Conservation (phyloP, 2,797 vertebrate genomes). For the Premnoplex brunnescens region DNA sequence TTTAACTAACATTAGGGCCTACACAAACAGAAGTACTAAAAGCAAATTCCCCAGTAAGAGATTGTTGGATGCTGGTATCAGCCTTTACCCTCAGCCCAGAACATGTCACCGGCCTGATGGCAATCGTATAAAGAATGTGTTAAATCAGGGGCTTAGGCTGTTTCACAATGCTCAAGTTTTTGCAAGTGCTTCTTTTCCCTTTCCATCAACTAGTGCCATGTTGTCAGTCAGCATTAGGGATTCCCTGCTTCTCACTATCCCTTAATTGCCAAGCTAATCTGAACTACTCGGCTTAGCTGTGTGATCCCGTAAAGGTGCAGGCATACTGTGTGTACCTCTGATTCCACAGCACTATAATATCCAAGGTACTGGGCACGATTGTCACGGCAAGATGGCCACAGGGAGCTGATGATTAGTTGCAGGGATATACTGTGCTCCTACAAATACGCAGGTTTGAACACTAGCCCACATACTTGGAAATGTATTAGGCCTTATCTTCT, state of each 20-base stretch:
- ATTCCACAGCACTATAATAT: background rate
- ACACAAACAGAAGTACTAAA: background rate
- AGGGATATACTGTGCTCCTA: background rate
- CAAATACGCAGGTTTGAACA: background rate
- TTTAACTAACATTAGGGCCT: conserved; percentile 7
- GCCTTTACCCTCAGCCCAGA: background rate
- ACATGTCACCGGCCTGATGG: background rate
- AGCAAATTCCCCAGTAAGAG: background rate
- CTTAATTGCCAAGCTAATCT: conserved; percentile 44
- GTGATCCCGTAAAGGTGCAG: conserved; percentile 11
- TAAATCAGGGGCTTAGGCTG: background rate
- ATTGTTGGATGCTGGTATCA: background rate
- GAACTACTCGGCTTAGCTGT: conserved; percentile 10
- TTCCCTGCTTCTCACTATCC: background rate
- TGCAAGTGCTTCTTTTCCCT: background rate
- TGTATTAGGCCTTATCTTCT: background rate
- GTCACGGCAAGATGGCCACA: background rate
- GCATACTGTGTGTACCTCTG: background rate
- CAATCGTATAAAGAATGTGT: background rate
- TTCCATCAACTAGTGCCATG: background rate
- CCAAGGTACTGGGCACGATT: background rate
- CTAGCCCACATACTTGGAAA: background rate
- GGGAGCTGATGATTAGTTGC: background rate
- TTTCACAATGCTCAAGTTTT: background rate
- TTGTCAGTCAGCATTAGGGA: conserved; percentile 52